A percentile compares a stretch with the other conserved stretches of the same genome.
phyloP scores from a whole-genome alignment of 2,888 invertebrate species.

The Taphrorychus bicolor region DNA sequence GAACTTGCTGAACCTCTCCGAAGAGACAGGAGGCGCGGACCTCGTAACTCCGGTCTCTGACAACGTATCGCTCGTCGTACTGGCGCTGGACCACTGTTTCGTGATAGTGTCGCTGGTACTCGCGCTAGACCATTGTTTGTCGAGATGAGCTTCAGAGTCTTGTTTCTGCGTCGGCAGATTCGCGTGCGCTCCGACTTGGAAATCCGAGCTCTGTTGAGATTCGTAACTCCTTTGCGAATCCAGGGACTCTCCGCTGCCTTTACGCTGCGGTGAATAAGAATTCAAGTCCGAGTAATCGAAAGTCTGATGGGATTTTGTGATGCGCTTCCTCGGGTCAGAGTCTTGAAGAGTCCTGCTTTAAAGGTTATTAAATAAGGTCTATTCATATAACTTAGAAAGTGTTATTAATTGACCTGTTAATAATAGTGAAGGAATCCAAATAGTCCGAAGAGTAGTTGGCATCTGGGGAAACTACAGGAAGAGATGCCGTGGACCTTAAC shows the following conservation, averaged over 20 bases:
- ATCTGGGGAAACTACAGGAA: slow-evolving; percentile 57
- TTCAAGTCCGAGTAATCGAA: slow-evolving; percentile 55
- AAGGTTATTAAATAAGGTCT: too few species aligned
- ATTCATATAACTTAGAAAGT: too few species aligned
- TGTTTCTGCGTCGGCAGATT: slow-evolving; percentile 42
- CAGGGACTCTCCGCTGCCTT: slow-evolving; percentile 65
- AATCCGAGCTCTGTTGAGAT: slow-evolving; percentile 61
- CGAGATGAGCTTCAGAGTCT: slow-evolving; percentile 39
- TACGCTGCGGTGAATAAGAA: slow-evolving; percentile 55
- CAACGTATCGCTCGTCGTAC: slow-evolving; percentile 56
- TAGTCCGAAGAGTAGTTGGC: slow-evolving; percentile 42
- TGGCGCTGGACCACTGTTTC: slow-evolving; percentile 56
- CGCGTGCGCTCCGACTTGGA: slow-evolving; percentile 50
- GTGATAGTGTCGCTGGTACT: slow-evolving; percentile 46
- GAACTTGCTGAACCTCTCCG: slow-evolving; percentile 44
- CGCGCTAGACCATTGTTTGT: slow-evolving; percentile 55
- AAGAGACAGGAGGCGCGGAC: slow-evolving; percentile 55
- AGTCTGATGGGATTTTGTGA: slow-evolving; percentile 56
- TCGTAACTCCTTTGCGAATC: slow-evolving; percentile 63
- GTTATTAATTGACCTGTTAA: slow-evolving; percentile 27
- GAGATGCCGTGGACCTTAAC: slow-evolving; percentile 59
- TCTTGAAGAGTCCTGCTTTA: not conserved
- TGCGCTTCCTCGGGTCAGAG: slow-evolving; percentile 41
- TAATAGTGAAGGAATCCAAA: slow-evolving; percentile 41
- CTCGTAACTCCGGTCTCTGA: slow-evolving; percentile 53